Evolutionary conservation across 2,888 invertebrate species (phyloP), one percentile per base, ranked within the genome.

Genomic region (Proisotoma minuta): DNA sequence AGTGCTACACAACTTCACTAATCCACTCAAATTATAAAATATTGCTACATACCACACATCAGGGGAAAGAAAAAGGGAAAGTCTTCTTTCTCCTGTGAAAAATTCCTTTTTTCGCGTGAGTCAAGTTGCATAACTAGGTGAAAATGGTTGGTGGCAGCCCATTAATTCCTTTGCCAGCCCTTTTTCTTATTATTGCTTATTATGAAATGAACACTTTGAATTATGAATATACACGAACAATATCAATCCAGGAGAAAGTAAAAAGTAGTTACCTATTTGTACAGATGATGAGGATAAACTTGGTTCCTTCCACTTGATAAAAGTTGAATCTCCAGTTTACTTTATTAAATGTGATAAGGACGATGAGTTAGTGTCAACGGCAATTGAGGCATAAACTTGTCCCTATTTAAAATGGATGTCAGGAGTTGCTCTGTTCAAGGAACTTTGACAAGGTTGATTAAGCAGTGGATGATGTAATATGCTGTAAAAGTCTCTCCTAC

Each of bases 1-100:
- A 56, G 56, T 56, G 56, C 34, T 47, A 23, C 49, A 49, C 49
- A 23, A 12, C 23, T 18, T 24, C 43, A 10, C 56, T 47, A 56
- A 56, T 56, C 56, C 56, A 56, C 56, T 40, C 43, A 56, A 56
- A 56, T 56, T 56, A 54, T 54, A 56, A 56, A 56, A 47, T 47
- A 56, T 56, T 39, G 22, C 53, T 50, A n/a, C 10, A n/a, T 27
- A 51, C 50, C 26, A 23, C 47, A 5, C 34, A 34, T 15, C 15
- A 34, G 8, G 34, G 15, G 34, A 34, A 34, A 15, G 43, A 43
- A 15, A 43, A 20, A n/a, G 43, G 4, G 43, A 43, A 43, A 43
- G 43, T 43, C 43, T 43, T n/a, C 43, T 43, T n/a, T n/a, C 43
- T 43, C 15, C 34, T 10, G 34, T 34, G 34, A 15, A 34, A 15